Evolutionary conservation across 2,113 vertebrate genomes (phyloP), one percentile per base, ranked within the genome.

Genomic region (Cryptotis parvus): DNA sequence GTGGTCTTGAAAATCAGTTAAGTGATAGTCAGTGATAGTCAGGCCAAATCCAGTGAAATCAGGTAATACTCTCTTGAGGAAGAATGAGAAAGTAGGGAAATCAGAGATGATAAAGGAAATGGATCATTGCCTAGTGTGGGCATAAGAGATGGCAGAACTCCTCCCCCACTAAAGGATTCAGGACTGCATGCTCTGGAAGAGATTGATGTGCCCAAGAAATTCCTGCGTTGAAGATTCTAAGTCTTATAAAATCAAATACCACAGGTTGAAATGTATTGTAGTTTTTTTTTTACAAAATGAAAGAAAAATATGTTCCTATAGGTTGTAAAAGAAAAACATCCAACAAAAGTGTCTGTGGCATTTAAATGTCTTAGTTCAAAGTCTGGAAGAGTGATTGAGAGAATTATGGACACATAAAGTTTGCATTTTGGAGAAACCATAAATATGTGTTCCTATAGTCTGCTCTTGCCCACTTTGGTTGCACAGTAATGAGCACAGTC

Each of bases 241-340:
- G 9, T 29, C 16, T 58, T 39, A 1, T 12, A 10, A 69, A 90
- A 84, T 6, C 20, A 78, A 63, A 52, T 1, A 45, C 18, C 4
- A 9, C 20, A 20, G 7, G 15, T 55, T 81, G 66, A 41, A 11
- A 49, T 93, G 41, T n/a, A n/a, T n/a, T n/a, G n/a, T n/a, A 68
- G 2, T 68, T 43, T 55, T 61, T 63, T 91, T 52, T 86, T 74
- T 11, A 41, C 18, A 91, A n/a, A 86, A 79, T 90, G 8, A 87
- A 78, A 31, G 20, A 27, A 33, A 69, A 85, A 69, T n/a, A 33
- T 9, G 68, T 58, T 58, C 14, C 26, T 65, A 22, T 10, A 63
- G 11, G 10, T 66, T 84, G 4, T 27, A 26, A 75, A 87, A 73
- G 37, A 5, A 72, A 20, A 22, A 24, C 18, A 69, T 58, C 24